Base-by-base conservation (phyloP, 2,797 vertebrate genomes). In the Microctenopoma steveboyesi region DNA sequence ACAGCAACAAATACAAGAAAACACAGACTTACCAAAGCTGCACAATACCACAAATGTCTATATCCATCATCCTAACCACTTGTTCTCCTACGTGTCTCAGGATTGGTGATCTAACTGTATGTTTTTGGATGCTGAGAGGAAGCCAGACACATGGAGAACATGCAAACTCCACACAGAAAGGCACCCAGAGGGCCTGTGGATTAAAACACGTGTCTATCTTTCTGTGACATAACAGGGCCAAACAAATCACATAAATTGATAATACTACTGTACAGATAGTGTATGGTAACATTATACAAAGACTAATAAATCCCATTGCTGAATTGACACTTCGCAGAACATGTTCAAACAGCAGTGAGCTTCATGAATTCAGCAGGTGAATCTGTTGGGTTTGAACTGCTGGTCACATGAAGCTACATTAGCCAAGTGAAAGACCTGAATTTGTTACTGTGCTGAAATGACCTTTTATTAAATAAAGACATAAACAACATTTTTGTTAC, bases 391-490 rank as follows among this genome's bases (percentile, higher is more conserved):
- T 56, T 46, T 33, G 14, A 4, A 16, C n/a, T 51, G 6, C 27
- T 2, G 39, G 16, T 30, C 28, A 30, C 4, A 30, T 37, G 2
- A 27, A 22, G 46, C 60, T 46, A 4, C 12, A 46, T 14, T 50
- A 4, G 4, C 4, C 18, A 0, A 45, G 45, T 49, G 43, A 40
- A 45, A 56, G 45, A 12, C n/a, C 16, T 12, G 22, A n/a, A 13
- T 52, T 28, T 28, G 33, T 57, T 48, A 5, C 25, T 47, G 33
- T 37, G 25, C 37, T 65, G 54, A 69, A 85, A 62, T 72, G 12
- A 50, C 59, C 15, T 69, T 86, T 86, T 69, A 78, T 80, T 81
- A 81, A 58, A 30, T 7, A 47, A 70, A 72, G 61, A 50, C 53
- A 70, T 48, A 81, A 85, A 59, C 74, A 58, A 37, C 72, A 7